These are phyloP conservation scores for Anthonomus grandis DNA, from an alignment of 1,140 invertebrate genomes.

Conservation along the genomic window DNA sequence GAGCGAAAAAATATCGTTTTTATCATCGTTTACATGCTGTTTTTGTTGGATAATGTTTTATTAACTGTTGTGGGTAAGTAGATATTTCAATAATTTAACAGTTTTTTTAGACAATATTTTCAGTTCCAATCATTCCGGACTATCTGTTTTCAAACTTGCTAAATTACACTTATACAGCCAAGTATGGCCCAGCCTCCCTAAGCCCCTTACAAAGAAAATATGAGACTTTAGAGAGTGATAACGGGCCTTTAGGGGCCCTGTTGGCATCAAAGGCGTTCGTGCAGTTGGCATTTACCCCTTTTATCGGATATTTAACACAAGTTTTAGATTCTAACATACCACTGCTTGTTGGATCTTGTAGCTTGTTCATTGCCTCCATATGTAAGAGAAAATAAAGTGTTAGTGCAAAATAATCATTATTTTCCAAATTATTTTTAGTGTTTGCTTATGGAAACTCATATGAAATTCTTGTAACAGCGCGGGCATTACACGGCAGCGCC, in stretches of 20 bases:
- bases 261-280: constrained; percentile 84
- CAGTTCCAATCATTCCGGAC: constrained; percentile 81
- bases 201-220: constrained; percentile 47
- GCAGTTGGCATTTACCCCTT: constrained; percentile 79
- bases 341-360: constrained; percentile 76
- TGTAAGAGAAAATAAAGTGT: constrained; percentile 58
- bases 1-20: constrained; percentile 53
- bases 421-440: constrained; percentile 53
- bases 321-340: constrained; percentile 74
- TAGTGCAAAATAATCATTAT: constrained; percentile 5
- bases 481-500: constrained; percentile 82
- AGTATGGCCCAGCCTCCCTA: constrained; percentile 33
- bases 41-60: constrained; percentile 73
- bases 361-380: constrained; percentile 75
- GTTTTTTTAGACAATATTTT: constrained; percentile 16
- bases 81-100: background rate
- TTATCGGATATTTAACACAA: constrained; percentile 70
- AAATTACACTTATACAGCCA: constrained; percentile 22
- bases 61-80: constrained; percentile 75
- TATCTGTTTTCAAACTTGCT: constrained; percentile 63
- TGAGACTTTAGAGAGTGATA: constrained; percentile 57
- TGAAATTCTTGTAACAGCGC: constrained; percentile 68
- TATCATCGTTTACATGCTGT: constrained; percentile 62
- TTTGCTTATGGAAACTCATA: constrained; percentile 81
- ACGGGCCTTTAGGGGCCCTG: constrained; percentile 74